A percentile compares a stretch with the other conserved stretches of the same genome.
These are phyloP conservation scores for Oryzias sinensis DNA, from an alignment of 2,797 vertebrate genomes.

Conservation along the genomic window DNA sequence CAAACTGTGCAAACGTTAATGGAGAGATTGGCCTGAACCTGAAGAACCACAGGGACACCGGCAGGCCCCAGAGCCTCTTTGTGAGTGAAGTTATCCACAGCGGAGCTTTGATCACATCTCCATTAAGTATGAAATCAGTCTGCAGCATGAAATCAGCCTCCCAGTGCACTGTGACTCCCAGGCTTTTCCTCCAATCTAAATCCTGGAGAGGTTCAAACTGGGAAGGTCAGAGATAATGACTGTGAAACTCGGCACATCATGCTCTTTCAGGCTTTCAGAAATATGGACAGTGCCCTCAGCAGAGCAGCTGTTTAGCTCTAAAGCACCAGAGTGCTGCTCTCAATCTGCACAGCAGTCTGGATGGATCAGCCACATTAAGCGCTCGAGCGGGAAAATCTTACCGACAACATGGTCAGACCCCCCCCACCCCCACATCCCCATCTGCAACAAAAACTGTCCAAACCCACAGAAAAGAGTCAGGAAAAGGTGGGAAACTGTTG, in stretches of 20 bases:
- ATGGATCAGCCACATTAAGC: constrained; percentile 26
- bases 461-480: constrained; percentile 8
- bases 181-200: constrained; percentile 64
- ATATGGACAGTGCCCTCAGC: constrained; percentile 49
- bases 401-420: constrained; percentile 8
- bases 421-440: not conserved
- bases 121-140: constrained; percentile 48
- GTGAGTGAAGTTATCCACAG: constrained; percentile 16
- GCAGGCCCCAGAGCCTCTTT: constrained; percentile 4
- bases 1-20: not conserved
- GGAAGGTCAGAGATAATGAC: constrained; percentile 60
- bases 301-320: constrained; percentile 50
- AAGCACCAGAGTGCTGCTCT: constrained; percentile 48
- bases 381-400: constrained; percentile 32
- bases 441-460: constrained; percentile 13
- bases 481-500: too few relatives aligned
- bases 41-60: not conserved
- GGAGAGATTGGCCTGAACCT: constrained; percentile 6
- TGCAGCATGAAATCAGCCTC: constrained; percentile 44
- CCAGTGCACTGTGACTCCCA: constrained; percentile 53
- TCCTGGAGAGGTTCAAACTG: constrained; percentile 56
- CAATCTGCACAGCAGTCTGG: constrained; percentile 36
- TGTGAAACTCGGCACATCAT: constrained; percentile 61
- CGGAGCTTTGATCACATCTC: constrained; percentile 50
- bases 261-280: constrained; percentile 51